Percentiles rank a stretch among this genome's conserved stretches.
Evolutionary conservation across 2,888 invertebrate species (phyloP).

Genomic region (Drosophila koepferae): DNA sequence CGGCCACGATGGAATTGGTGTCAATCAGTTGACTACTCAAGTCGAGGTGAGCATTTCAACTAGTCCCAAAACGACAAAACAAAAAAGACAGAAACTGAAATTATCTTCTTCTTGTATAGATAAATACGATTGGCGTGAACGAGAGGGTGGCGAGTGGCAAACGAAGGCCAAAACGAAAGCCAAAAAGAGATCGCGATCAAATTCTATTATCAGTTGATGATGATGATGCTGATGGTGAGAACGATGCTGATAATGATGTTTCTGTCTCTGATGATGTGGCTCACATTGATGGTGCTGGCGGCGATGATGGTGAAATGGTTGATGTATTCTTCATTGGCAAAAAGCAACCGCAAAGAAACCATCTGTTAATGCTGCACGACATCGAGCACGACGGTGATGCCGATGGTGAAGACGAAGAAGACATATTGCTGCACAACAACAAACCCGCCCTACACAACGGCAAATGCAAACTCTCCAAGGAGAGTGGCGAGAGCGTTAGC

Average conservation of each 20-base stretch:
- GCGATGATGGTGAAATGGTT: constrained; percentile 41
- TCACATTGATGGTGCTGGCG: constrained; percentile 45
- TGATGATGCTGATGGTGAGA: constrained; percentile 21
- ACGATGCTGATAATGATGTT: constrained; percentile 37
- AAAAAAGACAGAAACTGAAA: neutral
- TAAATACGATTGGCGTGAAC: constrained; percentile 77
- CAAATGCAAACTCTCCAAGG: constrained; percentile 44
- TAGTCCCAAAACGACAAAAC: neutral
- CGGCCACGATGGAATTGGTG: constrained; percentile 45
- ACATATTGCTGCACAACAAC: constrained; percentile 44
- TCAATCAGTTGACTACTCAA: constrained; percentile 69
- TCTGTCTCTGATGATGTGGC: constrained; percentile 33
- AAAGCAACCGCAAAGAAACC: constrained; percentile 42
- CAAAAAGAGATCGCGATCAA: constrained; percentile 65
- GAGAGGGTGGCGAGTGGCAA: constrained; percentile 58
- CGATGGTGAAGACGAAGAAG: constrained; percentile 56
- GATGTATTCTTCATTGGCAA: constrained; percentile 28
- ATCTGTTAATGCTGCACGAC: constrained; percentile 50
- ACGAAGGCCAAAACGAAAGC: constrained; percentile 67
- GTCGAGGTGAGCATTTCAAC: constrained; percentile 64
- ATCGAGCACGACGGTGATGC: constrained; percentile 38
- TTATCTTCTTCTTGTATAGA: constrained; percentile 50
- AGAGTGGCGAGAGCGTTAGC: constrained; percentile 47
- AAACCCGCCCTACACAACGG: constrained; percentile 41
- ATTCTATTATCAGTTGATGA: constrained; percentile 74